Conservation (phyloP, 2,888 invertebrate genomes). For the Trilocha varians region DNA sequence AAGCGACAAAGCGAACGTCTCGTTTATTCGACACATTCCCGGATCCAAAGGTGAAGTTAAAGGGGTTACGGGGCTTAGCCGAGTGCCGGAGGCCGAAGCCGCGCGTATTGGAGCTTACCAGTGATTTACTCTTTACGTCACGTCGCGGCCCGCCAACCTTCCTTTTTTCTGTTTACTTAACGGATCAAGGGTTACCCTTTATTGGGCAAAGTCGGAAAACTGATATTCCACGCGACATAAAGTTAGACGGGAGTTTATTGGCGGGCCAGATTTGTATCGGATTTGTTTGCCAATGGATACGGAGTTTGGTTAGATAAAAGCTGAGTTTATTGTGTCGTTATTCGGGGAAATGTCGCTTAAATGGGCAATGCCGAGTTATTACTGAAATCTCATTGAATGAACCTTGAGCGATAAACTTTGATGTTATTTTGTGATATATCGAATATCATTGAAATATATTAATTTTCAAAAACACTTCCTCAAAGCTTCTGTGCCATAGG, state of each 20-base stretch:
- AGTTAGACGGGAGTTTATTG: constrained; percentile 54
- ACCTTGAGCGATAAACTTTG: neutral
- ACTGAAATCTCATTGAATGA: neutral
- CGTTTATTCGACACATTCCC: constrained; percentile 40
- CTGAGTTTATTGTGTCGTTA: neutral
- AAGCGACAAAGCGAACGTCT: constrained; percentile 25
- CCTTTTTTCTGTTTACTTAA: constrained; percentile 70
- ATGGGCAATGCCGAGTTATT: neutral
- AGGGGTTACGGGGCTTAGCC: constrained; percentile 55
- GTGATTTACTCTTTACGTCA: constrained; percentile 66
- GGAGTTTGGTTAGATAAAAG: constrained; percentile 4
- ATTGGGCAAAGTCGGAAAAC: constrained; percentile 67
- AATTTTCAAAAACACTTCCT: no score
- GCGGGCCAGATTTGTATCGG: constrained; percentile 48
- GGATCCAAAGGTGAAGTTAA: constrained; percentile 56
- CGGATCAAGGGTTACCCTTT: constrained; percentile 70
- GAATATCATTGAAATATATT: no score
- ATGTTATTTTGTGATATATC: no score
- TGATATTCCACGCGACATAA: constrained; percentile 61
- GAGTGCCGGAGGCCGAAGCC: constrained; percentile 27
- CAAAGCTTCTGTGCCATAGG: no score
- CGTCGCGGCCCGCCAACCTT: constrained; percentile 40
- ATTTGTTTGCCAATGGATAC: constrained; percentile 23
- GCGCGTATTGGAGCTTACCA: constrained; percentile 59
- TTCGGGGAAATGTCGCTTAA: neutral